Percentiles rank a stretch among this genome's conserved stretches.
phyloP scores from a whole-genome alignment of 2,113 vertebrate genomes.

The Clinocottus analis region DNA sequence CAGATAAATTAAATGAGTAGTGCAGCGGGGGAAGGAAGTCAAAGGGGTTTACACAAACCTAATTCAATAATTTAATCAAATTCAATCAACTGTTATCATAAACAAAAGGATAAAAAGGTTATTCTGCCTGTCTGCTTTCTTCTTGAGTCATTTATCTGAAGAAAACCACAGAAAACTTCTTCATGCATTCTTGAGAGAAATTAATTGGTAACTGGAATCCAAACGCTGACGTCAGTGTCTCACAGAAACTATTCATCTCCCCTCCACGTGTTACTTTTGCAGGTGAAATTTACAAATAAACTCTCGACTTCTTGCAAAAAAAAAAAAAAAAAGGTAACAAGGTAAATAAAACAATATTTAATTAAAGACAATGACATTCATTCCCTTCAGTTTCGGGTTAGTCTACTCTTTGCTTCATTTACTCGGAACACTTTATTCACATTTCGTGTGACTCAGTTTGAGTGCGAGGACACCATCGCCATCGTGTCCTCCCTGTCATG shows the following conservation, averaged over 20 bases:
- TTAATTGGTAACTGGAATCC: background rate
- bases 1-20: background rate
- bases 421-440: constrained; percentile 23
- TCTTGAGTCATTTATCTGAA: background rate
- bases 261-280: background rate
- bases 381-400: constrained; percentile 23
- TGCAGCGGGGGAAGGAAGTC: background rate
- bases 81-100: background rate
- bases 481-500: constrained; percentile 27
- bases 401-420: constrained; percentile 32
- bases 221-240: background rate
- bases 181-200: background rate
- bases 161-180: background rate
- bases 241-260: background rate
- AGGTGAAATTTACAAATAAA: constrained; percentile 3
- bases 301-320: background rate
- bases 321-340: background rate
- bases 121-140: background rate
- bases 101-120: background rate
- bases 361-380: constrained; percentile 6
- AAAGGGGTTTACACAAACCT: background rate
- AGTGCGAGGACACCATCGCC: constrained; percentile 17
- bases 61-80: background rate
- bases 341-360: background rate
- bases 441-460: constrained; percentile 10